phyloP scores from a whole-genome alignment of 2,113 vertebrate genomes.

The Tinamus guttatus region DNA sequence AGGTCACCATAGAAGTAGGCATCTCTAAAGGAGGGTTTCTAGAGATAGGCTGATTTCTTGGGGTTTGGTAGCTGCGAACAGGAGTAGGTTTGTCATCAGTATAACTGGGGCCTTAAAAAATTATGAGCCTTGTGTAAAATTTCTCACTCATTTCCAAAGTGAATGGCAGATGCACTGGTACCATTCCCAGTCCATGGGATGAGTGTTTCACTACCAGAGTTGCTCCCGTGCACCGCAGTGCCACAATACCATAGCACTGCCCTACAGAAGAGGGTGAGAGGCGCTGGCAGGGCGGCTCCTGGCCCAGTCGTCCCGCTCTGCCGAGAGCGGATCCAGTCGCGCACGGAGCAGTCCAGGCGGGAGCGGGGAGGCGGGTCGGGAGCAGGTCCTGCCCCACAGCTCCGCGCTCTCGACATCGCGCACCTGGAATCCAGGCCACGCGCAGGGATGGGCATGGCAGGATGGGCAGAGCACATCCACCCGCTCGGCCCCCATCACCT shows the following conservation, averaged over 20 bases:
- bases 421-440: background rate
- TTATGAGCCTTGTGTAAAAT: background rate
- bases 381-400: conserved; percentile 55
- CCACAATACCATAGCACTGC: no score
- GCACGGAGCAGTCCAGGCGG: background rate
- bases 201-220: background rate
- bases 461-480: conserved; percentile 3
- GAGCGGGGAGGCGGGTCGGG: background rate
- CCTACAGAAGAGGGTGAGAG: background rate
- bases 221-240: background rate
- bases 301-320: background rate
- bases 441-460: background rate
- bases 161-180: background rate
- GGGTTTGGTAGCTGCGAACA: background rate
- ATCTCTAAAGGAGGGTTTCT: background rate
- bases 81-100: background rate
- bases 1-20: background rate
- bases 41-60: background rate
- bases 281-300: background rate
- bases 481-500: background rate
- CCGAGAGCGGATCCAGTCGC: no score
- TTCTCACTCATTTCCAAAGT: background rate
- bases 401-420: conserved; percentile 21
- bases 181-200: background rate
- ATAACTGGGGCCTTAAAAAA: background rate